Evolutionary conservation across 2,888 invertebrate species (phyloP), one percentile per base, ranked within the genome.

Genomic region (Labia minor): DNA sequence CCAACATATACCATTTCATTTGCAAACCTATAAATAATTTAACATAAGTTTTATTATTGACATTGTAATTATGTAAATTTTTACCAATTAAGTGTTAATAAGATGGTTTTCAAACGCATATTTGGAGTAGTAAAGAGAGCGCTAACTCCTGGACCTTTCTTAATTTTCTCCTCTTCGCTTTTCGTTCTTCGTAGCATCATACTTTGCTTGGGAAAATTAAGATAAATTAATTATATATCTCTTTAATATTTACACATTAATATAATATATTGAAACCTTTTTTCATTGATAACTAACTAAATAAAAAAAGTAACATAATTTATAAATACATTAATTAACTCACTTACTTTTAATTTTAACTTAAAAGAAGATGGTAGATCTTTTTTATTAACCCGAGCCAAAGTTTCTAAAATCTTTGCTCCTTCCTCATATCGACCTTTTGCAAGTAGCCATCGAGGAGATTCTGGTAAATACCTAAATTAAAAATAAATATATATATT

Each of bases 1-100:
- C 95, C 95, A 18, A 95, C 89, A 75, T 95, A 95, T 1, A 94
- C 94, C 77, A 90, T 92, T 74, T 93, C 92, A 73, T 92, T 94
- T 64, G 93, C 92, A 76, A 95, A 93, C 84, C 83, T 84, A 70
- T 4, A 68, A 66, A 19, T 18, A 21, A 16, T 18, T 63, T 68
- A 10, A 26, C 63, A 11, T 10, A 67, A 64, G 2, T 33, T 26
- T 65, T 20, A 63, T 18, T 3, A 21, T 10, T 64, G 6, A 21
- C 8, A 21, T 16, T 14, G n/a, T n/a, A 21, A 21, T 16, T 64
- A 16, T 20, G 8, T 19, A 61, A 37, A 16, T 61, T 37, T 21
- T 73, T 72, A 82, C 93, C 92, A 93, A 76, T 91, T 92, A 19
- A 92, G 77, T 0, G 92, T 92, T 66, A 93, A 92, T 66, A 93